Base-by-base conservation (phyloP, 2,888 invertebrate genomes). In the Drosophila ustulata region DNA sequence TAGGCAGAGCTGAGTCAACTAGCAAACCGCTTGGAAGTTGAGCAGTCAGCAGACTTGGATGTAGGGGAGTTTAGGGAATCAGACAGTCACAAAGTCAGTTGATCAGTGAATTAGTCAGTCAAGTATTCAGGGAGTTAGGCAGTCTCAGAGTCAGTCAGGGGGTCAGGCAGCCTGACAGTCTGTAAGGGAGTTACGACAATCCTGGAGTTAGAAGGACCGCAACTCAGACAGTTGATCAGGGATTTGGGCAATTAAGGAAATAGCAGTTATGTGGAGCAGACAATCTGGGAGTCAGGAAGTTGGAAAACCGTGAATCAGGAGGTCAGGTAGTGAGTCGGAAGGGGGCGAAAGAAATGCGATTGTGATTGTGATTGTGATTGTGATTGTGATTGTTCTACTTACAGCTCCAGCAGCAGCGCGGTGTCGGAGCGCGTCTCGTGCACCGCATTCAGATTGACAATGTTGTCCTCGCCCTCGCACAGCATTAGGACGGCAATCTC, bases 401-500 rank as follows among this genome's bases (percentile, higher is more conserved):
- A 96, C 95, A 98, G 94, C 94, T 98, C 98, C 91, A 98, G 95
- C 75, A 99, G 95, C 89, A 99, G 95, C 86, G 98, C 97, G 90
- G 95, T 95, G 92, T 96, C 95, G 85, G 95, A 94, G 84, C 94
- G 93, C 78, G 95, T 95, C 90, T 95, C 95, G 93, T 96, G 97
- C 61, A 97, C 98, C 93, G 98, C 98, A 93, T 98, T 97, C 75
- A 99, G 94, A 80, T 96, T 95, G 73, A 99, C 98, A 88, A 99
- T 97, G 77, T 97, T 94, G 57, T 96, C 95, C 91, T 96, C 96
- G 89, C 96, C 95, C 53, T 96, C 94, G 92, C 98, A 97, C 76
- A 98, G 94, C 91, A 97, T 96, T 75, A 98, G 94, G 80, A 98
- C 97, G 56, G 98, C 97, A 77, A 98, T 97, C 93, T 99, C 99